Percentiles rank a stretch among this genome's conserved stretches.
These are phyloP conservation scores for Pangasius krempfi DNA, from an alignment of 2,797 vertebrate species.

Conservation along the genomic window DNA sequence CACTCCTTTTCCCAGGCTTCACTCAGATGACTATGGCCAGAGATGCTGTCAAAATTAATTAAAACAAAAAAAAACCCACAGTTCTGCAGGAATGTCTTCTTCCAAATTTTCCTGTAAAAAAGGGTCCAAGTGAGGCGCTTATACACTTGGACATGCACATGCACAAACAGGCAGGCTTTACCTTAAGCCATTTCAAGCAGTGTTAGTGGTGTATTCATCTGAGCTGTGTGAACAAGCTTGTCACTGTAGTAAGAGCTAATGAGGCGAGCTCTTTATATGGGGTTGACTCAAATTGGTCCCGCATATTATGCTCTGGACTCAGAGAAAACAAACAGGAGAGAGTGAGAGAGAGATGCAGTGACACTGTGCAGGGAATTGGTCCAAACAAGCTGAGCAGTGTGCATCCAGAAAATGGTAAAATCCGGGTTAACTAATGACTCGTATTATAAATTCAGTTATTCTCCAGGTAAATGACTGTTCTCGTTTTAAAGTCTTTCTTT, in stretches of 20 bases:
- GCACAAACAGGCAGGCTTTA: conserved; percentile 25
- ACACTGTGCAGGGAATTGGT: not conserved
- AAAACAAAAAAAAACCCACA: no score
- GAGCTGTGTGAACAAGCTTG: conserved; percentile 13
- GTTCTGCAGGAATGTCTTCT: not conserved
- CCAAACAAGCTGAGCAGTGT: not conserved
- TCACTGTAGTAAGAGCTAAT: conserved; percentile 36
- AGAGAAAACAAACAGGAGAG: not conserved
- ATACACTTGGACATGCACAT: no score
- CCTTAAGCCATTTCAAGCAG: conserved; percentile 34
- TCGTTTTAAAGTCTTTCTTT: not conserved
- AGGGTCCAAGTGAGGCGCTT: not conserved
- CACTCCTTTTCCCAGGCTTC: no score
- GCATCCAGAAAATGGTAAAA: not conserved
- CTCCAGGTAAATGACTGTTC: not conserved
- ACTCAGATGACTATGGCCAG: not conserved
- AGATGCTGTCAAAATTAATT: not conserved
- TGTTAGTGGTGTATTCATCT: conserved; percentile 31
- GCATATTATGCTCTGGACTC: conserved; percentile 6
- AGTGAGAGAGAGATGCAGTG: not conserved
- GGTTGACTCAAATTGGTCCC: conserved; percentile 30
- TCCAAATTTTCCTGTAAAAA: not conserved
- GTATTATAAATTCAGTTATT: not conserved
- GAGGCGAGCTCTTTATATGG: conserved; percentile 46
- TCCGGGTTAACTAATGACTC: not conserved